Percentiles rank a stretch among this genome's conserved stretches.
phyloP scores from a whole-genome alignment of 2,888 invertebrate species.

The Oligia latruncula region DNA sequence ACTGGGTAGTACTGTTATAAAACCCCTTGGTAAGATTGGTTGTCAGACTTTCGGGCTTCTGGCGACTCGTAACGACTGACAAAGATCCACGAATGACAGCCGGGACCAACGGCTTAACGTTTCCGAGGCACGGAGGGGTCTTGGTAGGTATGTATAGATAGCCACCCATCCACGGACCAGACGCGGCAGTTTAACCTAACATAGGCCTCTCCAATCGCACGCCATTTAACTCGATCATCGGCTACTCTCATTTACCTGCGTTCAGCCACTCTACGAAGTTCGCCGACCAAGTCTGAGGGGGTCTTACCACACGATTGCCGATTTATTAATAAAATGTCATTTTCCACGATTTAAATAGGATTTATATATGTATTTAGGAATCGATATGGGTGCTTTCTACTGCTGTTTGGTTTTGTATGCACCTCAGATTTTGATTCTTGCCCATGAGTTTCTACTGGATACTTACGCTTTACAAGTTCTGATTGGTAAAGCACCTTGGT shows the following conservation, averaged over 20 bases:
- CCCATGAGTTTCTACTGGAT: neutral
- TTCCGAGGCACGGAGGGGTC: too few species aligned
- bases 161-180: too few species aligned
- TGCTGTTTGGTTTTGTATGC: neutral
- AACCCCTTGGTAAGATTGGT: too few species aligned
- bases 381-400: neutral
- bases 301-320: neutral
- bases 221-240: neutral
- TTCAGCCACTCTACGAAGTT: neutral
- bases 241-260: neutral
- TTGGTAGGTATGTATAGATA: too few species aligned
- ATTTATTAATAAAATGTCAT: neutral
- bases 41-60: too few species aligned
- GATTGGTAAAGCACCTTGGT: neutral
- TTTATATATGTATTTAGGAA: neutral
- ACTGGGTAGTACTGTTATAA: too few species aligned
- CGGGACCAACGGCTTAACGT: too few species aligned
- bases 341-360: neutral
- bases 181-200: too few species aligned
- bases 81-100: too few species aligned
- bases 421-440: neutral
- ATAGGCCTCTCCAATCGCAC: neutral
- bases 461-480: neutral
- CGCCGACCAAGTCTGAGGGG: neutral
- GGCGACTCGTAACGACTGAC: too few species aligned